phyloP scores from a whole-genome alignment of 2,888 invertebrate genomes.

The Matsumyia berberina region DNA sequence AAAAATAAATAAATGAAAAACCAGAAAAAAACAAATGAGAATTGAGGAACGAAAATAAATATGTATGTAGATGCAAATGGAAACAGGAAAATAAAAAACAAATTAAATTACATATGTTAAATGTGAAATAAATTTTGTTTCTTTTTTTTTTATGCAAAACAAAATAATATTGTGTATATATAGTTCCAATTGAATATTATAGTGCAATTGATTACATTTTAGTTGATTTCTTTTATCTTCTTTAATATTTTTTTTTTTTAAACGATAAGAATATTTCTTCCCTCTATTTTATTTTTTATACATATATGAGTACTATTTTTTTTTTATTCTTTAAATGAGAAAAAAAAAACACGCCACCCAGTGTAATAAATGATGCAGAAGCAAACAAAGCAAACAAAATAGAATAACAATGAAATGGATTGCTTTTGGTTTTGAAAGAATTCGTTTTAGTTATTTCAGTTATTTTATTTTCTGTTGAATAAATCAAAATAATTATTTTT shows the following conservation, averaged over 20 bases:
- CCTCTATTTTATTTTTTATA: slow-evolving; percentile 63
- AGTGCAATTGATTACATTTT: slow-evolving; percentile 80
- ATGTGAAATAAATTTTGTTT: slow-evolving; percentile 47
- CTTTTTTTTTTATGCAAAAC: slow-evolving; percentile 19
- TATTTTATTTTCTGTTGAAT: slow-evolving; percentile 10
- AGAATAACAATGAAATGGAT: slow-evolving; percentile 23
- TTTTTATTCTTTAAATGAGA: slow-evolving; percentile 36
- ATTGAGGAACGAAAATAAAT: slow-evolving; percentile 48
- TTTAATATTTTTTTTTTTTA: slow-evolving; percentile 34
- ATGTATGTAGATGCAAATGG: slow-evolving; percentile 53
- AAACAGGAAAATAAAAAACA: slow-evolving; percentile 42
- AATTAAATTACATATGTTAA: slow-evolving; percentile 41
- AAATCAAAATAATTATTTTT: slow-evolving; percentile 4
- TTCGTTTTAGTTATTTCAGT: slow-evolving; percentile 16
- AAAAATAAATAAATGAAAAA: slow-evolving; percentile 68
- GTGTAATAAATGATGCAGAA: slow-evolving; percentile 35
- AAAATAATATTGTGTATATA: slow-evolving; percentile 64
- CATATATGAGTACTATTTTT: slow-evolving; percentile 16
- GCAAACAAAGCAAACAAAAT: slow-evolving; percentile 15
- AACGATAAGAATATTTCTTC: slow-evolving; percentile 55
- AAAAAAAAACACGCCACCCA: slow-evolving; percentile 50
- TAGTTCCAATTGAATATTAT: slow-evolving; percentile 79
- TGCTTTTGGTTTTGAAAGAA: slow-evolving; percentile 53
- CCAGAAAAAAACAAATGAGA: slow-evolving; percentile 78
- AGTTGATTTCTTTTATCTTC: slow-evolving; percentile 63